phyloP scores from a whole-genome alignment of 2,797 vertebrate genomes.

The Chrysolophus pictus region DNA sequence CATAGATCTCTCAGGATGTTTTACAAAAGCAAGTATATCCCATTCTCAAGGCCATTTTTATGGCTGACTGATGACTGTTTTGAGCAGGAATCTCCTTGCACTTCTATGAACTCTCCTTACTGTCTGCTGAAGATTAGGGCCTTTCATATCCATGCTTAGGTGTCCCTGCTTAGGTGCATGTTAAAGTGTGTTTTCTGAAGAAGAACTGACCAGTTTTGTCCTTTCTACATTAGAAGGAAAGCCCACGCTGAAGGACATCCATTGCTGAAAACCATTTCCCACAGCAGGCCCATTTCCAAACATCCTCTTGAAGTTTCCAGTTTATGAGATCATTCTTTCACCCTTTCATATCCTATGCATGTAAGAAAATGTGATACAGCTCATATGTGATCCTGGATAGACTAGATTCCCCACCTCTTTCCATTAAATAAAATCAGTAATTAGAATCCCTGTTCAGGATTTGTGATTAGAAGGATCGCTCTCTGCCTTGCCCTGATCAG shows the following conservation, averaged over 20 bases:
- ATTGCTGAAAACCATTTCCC: not conserved
- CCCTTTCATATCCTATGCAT: not conserved
- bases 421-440: constrained; percentile 53
- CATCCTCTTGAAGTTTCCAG: not conserved
- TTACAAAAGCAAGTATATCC: not conserved
- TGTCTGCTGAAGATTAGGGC: not conserved
- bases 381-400: constrained; percentile 60
- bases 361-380: not conserved
- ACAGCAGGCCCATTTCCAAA: not conserved
- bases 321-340: not conserved
- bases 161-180: not conserved
- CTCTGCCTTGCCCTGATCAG: not conserved
- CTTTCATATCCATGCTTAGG: not conserved
- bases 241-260: not conserved
- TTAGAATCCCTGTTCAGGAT: constrained; percentile 57
- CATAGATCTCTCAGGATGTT: not conserved
- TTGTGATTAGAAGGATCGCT: constrained; percentile 61
- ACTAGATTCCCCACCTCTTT: constrained; percentile 47
- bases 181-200: not conserved
- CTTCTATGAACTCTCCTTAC: not conserved
- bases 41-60: not conserved
- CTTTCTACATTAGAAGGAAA: not conserved
- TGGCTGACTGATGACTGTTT: not conserved
- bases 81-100: not conserved
- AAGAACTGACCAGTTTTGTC: not conserved